phyloP scores from a whole-genome alignment of 1,140 invertebrate species.

The Drosophila willistoni region DNA sequence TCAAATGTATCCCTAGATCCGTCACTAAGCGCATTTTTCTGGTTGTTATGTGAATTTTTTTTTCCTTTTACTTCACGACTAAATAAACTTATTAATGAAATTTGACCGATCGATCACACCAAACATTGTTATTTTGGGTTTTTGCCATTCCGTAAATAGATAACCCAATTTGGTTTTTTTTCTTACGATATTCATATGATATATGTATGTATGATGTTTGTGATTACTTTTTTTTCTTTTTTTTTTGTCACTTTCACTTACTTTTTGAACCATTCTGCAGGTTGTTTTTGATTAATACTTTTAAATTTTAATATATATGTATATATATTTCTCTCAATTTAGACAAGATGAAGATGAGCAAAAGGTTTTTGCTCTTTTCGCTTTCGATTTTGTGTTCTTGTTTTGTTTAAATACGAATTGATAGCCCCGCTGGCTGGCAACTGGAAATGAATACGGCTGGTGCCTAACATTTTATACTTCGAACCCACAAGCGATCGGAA shows the following conservation, averaged over 20 bases:
- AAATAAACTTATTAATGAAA: too few relatives aligned
- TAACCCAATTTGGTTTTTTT: too few relatives aligned
- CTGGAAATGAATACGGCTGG: slow-evolving; percentile 47
- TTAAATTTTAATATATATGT: neutral
- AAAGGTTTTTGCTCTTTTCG: slow-evolving; percentile 7
- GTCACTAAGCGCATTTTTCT: too few relatives aligned
- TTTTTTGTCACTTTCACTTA: slow-evolving; percentile 36
- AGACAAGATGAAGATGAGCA: neutral
- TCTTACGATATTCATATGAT: too few relatives aligned
- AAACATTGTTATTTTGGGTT: too few relatives aligned
- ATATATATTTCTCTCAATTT: neutral
- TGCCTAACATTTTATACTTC: slow-evolving; percentile 67
- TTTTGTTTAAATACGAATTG: slow-evolving; percentile 33
- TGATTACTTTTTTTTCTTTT: neutral
- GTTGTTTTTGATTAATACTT: slow-evolving; percentile 50
- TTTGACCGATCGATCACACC: too few relatives aligned
- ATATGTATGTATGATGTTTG: neutral
- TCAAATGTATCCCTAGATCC: too few relatives aligned
- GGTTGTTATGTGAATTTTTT: too few relatives aligned
- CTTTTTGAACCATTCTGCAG: slow-evolving; percentile 56
- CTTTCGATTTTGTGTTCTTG: neutral
- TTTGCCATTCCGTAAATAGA: too few relatives aligned
- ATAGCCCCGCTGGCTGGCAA: slow-evolving; percentile 55
- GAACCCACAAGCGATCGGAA: slow-evolving; percentile 56
- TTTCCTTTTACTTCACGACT: too few relatives aligned